Percentiles rank a stretch among this genome's conserved stretches.
Conservation (phyloP, 2,888 invertebrate genomes). For the Electrophaes corylata region DNA sequence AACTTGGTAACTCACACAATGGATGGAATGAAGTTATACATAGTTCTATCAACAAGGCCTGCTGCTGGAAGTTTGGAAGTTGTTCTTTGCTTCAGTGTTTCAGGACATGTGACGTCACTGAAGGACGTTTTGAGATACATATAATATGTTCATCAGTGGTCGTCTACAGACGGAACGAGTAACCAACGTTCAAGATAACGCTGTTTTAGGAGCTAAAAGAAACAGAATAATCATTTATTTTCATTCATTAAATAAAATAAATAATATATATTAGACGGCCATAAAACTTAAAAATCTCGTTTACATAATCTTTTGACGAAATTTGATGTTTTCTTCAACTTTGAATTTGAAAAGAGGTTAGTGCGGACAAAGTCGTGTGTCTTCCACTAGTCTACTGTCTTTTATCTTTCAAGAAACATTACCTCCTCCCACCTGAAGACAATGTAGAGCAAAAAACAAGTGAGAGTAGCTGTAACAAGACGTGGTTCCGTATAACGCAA, state of each 20-base stretch:
- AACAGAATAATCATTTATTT: no score
- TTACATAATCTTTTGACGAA: no score
- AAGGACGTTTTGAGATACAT: background rate
- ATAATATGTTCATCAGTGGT: no score
- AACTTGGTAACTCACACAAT: background rate
- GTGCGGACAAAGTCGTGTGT: background rate
- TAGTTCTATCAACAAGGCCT: background rate
- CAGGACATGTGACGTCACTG: background rate
- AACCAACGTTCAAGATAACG: no score
- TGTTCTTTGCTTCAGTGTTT: background rate
- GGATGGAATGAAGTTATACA: background rate
- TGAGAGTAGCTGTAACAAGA: slow-evolving; percentile 37
- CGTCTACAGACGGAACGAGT: no score
- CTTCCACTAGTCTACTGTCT: background rate
- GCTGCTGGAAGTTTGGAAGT: background rate
- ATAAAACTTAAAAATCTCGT: no score
- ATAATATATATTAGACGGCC: no score
- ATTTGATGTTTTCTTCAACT: no score
- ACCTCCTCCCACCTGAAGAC: slow-evolving; percentile 17
- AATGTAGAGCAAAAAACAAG: slow-evolving; percentile 37
- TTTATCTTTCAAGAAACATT: slow-evolving; percentile 21
- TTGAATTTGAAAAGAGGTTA: background rate
- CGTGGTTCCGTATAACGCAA: slow-evolving; percentile 54
- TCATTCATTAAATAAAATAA: no score
- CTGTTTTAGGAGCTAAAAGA: no score